A percentile compares a stretch with the other conserved stretches of the same genome.
Conservation (phyloP, 2,797 vertebrate genomes). For the Scyliorhinus canicula region DNA sequence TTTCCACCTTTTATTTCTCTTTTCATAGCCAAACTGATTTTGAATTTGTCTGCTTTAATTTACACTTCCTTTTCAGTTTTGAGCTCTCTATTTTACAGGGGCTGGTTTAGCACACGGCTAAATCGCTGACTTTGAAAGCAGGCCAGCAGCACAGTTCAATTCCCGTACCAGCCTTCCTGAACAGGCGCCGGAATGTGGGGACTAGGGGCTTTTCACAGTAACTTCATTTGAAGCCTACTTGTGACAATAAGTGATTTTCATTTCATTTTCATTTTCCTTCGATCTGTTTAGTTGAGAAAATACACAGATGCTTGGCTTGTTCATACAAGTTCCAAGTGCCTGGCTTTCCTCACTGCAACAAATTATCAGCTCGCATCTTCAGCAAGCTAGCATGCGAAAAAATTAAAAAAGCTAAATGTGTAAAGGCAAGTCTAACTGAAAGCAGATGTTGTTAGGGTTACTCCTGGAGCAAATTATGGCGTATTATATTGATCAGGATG, state of each 20-base stretch:
- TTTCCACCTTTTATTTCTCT: background rate
- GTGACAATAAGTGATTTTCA: no score
- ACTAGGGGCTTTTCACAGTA: no score
- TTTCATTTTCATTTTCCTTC: no score
- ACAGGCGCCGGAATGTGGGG: no score
- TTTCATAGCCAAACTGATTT: background rate
- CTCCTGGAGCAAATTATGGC: background rate
- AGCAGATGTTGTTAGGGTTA: background rate
- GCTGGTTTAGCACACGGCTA: no score
- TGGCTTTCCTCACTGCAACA: background rate
- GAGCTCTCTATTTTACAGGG: background rate
- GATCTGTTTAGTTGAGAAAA: background rate
- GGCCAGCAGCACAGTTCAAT: no score
- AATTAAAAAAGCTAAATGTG: background rate
- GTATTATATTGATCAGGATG: background rate
- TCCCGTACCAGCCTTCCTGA: no score
- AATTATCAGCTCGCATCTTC: background rate
- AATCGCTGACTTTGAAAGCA: no score
- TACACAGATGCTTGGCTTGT: background rate
- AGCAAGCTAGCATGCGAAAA: background rate
- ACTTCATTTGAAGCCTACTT: no score
- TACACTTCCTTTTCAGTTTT: background rate
- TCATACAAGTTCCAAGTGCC: background rate
- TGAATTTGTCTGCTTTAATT: background rate
- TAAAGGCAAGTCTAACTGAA: background rate